Evolutionary conservation across 1,140 invertebrate genomes (phyloP), one percentile per base, ranked within the genome.

Genomic region (Lepidostoma basale): DNA sequence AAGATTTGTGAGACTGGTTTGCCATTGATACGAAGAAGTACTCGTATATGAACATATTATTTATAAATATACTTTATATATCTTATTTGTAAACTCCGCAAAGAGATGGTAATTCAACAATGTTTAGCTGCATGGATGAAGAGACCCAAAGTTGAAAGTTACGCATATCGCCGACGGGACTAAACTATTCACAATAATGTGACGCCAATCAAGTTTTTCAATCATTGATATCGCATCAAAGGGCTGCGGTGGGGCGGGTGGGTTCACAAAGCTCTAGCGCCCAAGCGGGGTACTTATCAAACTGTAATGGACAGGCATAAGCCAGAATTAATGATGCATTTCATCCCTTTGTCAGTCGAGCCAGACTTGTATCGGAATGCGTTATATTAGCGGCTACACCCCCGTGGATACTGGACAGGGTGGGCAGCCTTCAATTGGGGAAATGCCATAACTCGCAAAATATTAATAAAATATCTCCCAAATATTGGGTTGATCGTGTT

Each of bases 271-370:
- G 42, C 36, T 42, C 6, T n/a, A 22, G 22, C 36, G 20, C 10
- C 22, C 16, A 25, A n/a, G 36, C 56, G 36, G 22, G 56, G 56
- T 10, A 39, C 39, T 60, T 60, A 60, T 60, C 56, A 60, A 59
- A 60, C 36, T 68, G 67, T 72, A 72, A 72, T 72, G 64, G 64
- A 72, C 70, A 72, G 67, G 64, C 70, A 72, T 72, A 69, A 72
- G 66, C 70, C 62, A 64, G 42, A 72, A 72, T 72, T 72, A 72
- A 72, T 72, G 70, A 72, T 68, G 70, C 70, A 69, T 68, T 69
- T 72, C 67, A 72, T 68, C 70, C 70, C 70, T 72, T 72, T 72
- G 70, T 72, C 56, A 60, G 56, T 60, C 25, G 66, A 20, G 64
- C 28, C 66, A 16, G 60, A 58, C 54, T 62, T 56, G 63, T 66